Evolutionary conservation across 2,113 vertebrate species (phyloP), one percentile per base, ranked within the genome.

Genomic region (Pipa parva): DNA sequence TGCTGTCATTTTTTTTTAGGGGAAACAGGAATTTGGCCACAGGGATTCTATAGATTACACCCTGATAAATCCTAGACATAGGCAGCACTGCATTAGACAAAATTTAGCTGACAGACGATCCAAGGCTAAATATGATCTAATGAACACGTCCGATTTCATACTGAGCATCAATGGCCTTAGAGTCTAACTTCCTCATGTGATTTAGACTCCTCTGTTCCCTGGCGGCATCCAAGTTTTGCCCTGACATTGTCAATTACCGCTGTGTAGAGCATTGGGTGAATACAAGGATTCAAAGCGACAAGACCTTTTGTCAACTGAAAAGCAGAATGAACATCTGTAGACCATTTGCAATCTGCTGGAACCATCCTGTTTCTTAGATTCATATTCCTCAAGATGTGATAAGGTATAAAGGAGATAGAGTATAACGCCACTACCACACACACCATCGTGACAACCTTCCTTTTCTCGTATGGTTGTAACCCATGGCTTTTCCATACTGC

Each of bases 211-310:
- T 13, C 4, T 7, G 2, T 20, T 2, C 2, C 12, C 2, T 24
- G 18, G 3, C 80, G 27, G 70, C 81, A 84, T 52, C 85, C 83
- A 13, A 75, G 48, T 21, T 11, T 55, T 0, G 80, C 72, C 71
- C 74, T 74, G 13, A 89, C 75, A 25, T 86, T 90, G 78, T 88
- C 78, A 7, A 82, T 84, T 55, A 87, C 75, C 0, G 89, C 78
- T 64, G 90, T 82, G 60, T 92, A 95, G 20, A 95, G 78, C 58
- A 95, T 39, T 0, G 91, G 94, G 58, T 95, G 91, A 15, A 92
- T 63, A 26, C 93, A 95, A 80, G 90, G 89, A 73, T 91, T 92
- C 39, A 93, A 48, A 2, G 84, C 75, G 12, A 91, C 81, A 12
- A 93, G 71, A 5, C 75, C 83, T 4, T 88, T 88, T 2, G 74